A percentile compares a stretch with the other conserved stretches of the same genome.
Conservation (phyloP, 2,888 invertebrate species). For the Idaea aversata region DNA sequence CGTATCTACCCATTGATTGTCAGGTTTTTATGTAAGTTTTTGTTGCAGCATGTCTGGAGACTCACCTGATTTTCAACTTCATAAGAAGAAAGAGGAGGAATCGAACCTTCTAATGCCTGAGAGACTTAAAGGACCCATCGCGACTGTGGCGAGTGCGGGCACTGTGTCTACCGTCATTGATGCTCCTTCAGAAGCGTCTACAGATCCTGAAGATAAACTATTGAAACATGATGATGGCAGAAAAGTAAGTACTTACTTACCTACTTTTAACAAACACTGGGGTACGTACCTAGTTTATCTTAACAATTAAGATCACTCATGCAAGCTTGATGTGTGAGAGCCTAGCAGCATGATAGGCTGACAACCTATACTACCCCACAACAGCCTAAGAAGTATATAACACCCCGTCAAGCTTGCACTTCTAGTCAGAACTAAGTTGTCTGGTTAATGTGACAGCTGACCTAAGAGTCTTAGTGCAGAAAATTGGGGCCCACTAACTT, state of each 20-base stretch:
- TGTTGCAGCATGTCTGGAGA: conserved; percentile 69
- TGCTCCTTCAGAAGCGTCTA: conserved; percentile 32
- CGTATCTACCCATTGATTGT: conserved; percentile 6
- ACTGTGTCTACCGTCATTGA: conserved; percentile 32
- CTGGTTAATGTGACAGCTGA: too few relatives aligned
- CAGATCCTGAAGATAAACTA: conserved; percentile 41
- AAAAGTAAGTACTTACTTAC: conserved; percentile 42
- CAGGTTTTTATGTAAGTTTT: conserved; percentile 17
- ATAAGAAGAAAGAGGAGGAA: conserved; percentile 64
- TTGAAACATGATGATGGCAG: conserved; percentile 48
- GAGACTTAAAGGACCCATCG: conserved; percentile 37
- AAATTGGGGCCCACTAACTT: too few relatives aligned
- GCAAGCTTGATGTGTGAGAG: too few relatives aligned
- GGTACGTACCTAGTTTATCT: background rate
- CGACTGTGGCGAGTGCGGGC: conserved; percentile 37
- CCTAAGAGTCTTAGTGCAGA: too few relatives aligned
- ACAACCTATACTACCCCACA: too few relatives aligned
- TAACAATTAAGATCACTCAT: too few relatives aligned
- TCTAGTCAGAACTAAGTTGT: too few relatives aligned
- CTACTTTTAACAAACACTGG: background rate
- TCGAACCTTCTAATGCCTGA: conserved; percentile 49
- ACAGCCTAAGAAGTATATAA: too few relatives aligned
- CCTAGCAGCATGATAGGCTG: too few relatives aligned
- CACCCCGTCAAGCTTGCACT: too few relatives aligned
- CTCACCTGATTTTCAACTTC: conserved; percentile 51